Evolutionary conservation across 2,888 invertebrate genomes (phyloP), one percentile per base, ranked within the genome.

Genomic region (Andrena trimmerana): DNA sequence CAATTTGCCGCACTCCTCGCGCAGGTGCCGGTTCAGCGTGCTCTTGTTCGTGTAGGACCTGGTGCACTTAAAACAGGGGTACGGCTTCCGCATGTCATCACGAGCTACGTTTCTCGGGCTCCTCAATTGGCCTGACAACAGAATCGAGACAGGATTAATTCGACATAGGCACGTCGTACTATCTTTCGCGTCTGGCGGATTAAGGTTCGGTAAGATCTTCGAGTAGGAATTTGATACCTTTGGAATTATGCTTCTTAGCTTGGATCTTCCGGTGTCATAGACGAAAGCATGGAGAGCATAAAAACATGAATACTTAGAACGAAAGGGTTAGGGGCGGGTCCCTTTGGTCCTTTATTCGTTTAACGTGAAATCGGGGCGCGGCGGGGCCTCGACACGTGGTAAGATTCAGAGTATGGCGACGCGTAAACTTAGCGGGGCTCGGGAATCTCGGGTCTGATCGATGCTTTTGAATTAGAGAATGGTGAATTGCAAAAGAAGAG

Each of bases 11-110:
- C 94, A 94, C 74, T 94, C 94, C 78, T 92, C 91, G 16, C 92
- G 89, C n/a, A 92, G 86, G 81, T 94, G 94, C 24, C 94, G 92
- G 71, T 91, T 91, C 71, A 94, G 88, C 78, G 97, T 97, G 90
- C 97, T 97, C 93, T 96, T 97, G 94, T 97, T 92, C 24, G 88
- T 86, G 76, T 93, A 93, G 27, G 91, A 90, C 78, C 90, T 90
- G 68, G 75, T 72, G 84, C 93, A 94, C 50, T 91, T 90, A 76
- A 83, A 86, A 83, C 93, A 93, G 8, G 87, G 70, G 59, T 78
- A 85, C 24, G 79, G 79, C 62, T 87, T 87, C 10, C 2, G 60
- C 79, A 83, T 79, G 85, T 65, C 87, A 83, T 83, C 88, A 79
- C 65, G 29, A 3, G 33, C 27, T n/a, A 42, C 10, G 24, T 20